A percentile compares a stretch with the other conserved stretches of the same genome.
Evolutionary conservation across 2,888 invertebrate genomes (phyloP).

Genomic region (Lomographa bimaculata): DNA sequence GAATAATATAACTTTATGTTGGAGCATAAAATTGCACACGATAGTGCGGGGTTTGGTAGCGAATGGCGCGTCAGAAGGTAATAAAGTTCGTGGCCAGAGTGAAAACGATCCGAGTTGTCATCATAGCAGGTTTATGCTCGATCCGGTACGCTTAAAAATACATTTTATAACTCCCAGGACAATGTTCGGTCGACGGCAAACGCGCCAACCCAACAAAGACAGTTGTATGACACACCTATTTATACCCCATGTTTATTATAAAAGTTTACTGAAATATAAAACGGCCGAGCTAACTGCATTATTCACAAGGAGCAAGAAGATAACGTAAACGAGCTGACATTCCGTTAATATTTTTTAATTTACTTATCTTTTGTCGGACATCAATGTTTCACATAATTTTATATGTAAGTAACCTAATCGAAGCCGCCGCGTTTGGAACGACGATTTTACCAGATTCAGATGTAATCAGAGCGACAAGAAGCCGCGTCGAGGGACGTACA

Average conservation of each 20-base stretch:
- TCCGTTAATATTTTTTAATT: constrained; percentile 44
- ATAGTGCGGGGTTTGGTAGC: constrained; percentile 31
- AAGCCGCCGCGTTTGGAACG: constrained; percentile 63
- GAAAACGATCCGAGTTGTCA: constrained; percentile 71
- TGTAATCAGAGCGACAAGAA: constrained; percentile 75
- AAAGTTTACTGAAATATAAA: constrained; percentile 31
- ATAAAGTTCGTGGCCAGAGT: constrained; percentile 59
- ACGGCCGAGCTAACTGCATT: constrained; percentile 28
- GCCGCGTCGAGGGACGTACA: constrained; percentile 64
- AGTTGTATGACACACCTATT: constrained; percentile 38
- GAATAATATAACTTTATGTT: constrained; percentile 12
- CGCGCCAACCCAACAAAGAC: constrained; percentile 43
- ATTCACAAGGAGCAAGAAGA: constrained; percentile 34
- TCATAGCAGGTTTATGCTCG: constrained; percentile 61
- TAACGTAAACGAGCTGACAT: constrained; percentile 40
- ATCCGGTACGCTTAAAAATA: constrained; percentile 54
- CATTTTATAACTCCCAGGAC: constrained; percentile 53
- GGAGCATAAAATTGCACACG: constrained; percentile 22
- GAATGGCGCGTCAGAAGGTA: constrained; percentile 39
- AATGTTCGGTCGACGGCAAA: constrained; percentile 29
- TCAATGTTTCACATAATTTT: constrained; percentile 70
- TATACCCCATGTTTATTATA: constrained; percentile 29
- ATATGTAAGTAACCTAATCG: constrained; percentile 69
- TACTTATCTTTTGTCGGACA: constrained; percentile 52
- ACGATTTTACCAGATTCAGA: constrained; percentile 74